Evolutionary conservation across 2,797 vertebrate species (phyloP), one percentile per base, ranked within the genome.

Genomic region (Aselliscus stoliczkanus): DNA sequence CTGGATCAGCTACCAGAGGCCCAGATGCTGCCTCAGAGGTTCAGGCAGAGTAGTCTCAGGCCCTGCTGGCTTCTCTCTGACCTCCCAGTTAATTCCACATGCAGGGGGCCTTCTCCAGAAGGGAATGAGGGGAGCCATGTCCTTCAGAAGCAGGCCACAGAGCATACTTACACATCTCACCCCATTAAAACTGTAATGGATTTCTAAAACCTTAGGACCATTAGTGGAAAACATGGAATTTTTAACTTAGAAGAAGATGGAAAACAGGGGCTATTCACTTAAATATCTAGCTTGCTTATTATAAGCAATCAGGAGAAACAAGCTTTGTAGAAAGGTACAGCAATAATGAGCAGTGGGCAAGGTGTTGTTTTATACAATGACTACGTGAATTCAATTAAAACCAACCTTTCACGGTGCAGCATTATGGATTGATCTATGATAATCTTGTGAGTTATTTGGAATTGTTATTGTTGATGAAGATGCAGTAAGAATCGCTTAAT

Each of bases 171-270:
- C 29, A 34, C 39, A 18, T 10, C 1, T 94, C 88, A 85, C 65
- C 93, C 94, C 70, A 65, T 93, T 90, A 89, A 73, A 80, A 25
- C 86, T 4, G 21, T 83, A 93, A 88, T 96, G 0, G 37, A 89
- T 94, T 93, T 95, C 94, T 83, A 76, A 84, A 77, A 18, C 6
- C 21, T 9, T 5, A 14, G 17, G 73, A 50, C 93, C 15, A 15
- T 56, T 20, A 25, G 9, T 1, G 4, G 76, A 50, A 69, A 84
- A 50, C 2, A 2, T 0, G 29, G 21, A n/a, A 7, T 64, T 8
- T n/a, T 34, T 85, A 52, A 62, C 72, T 3, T 7, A 6, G n/a
- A 67, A 27, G 54, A 69, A 39, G 67, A 77, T 31, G 54, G 82
- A 37, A 88, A 62, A 44, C 0, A 11, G 79, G 60, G 62, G 54